Percentiles rank a stretch among this genome's conserved stretches.
Conservation (phyloP, 2,113 vertebrate species). For the Montifringilla adamsi region DNA sequence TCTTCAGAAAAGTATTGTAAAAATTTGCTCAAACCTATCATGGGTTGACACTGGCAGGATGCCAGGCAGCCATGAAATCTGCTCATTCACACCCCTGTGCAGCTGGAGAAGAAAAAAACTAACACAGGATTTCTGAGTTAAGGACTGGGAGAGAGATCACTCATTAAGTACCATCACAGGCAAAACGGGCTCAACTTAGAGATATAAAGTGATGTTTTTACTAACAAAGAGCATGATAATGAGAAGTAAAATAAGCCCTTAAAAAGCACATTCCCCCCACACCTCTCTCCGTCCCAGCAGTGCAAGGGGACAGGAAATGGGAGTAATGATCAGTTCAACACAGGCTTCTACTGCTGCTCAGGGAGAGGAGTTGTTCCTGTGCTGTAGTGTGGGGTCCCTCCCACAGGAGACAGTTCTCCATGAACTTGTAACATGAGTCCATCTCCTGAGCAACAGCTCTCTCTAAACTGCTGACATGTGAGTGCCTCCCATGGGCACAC, state of each 20-base stretch:
- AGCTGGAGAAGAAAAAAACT: not conserved
- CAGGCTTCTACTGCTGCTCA: not conserved
- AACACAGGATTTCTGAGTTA: not conserved
- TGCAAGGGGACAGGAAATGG: not conserved
- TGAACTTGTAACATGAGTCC: rapidly evolving
- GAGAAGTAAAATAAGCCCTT: not conserved
- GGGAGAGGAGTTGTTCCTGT: not conserved
- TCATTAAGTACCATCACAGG: not conserved
- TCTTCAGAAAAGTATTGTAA: not conserved
- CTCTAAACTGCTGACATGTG: not conserved
- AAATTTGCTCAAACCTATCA: not conserved
- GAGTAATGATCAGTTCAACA: not conserved
- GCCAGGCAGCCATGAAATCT: not conserved
- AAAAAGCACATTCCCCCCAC: not conserved
- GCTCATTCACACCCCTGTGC: not conserved
- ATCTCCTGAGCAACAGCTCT: not conserved
- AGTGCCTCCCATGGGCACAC: rapidly evolving
- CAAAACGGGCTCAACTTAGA: not conserved
- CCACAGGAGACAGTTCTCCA: not conserved
- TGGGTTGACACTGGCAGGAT: not conserved
- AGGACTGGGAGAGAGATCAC: not conserved
- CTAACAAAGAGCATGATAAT: not conserved
- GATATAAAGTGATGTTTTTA: not conserved
- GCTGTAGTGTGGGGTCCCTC: rapidly evolving
- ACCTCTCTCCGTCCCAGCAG: not conserved